Base-by-base conservation (phyloP, 1,140 invertebrate species). In the Ceratina australensis region DNA sequence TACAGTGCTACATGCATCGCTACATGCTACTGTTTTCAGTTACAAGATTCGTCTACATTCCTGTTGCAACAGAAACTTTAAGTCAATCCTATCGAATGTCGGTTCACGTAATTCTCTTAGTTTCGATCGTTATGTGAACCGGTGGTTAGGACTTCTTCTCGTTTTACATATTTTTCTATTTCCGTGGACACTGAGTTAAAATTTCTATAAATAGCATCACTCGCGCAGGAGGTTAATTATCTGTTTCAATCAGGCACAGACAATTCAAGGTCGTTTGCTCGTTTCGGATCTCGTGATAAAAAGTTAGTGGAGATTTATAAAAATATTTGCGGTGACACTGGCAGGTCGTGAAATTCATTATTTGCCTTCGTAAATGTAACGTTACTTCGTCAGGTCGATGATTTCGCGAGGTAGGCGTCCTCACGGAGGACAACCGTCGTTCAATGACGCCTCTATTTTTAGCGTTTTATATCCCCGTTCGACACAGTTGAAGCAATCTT, bases 401-500 rank as follows among this genome's bases (percentile, higher is more conserved):
- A 24, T 28, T 28, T 67, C 10, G 7, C 33, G 15, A n/a, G 49
- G 24, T 54, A 28, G 24, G 5, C 49, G 49, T 54, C 49, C 16
- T 28, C 8, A 3, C 16, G n/a, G 52, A 54, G 52, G 52, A 22
- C 33, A 42, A 10, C 10, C 4, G 10, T 16, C 13, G n/a, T 59
- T 47, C 33, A 33, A 68, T 22, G 10, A n/a, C 12, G 20, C n/a
- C 28, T 68, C 66, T 42, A 57, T 68, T 42, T 56, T 42, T 57
- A 67, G 16, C 54, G 10, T 42, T 42, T 42, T 24, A 18, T 20
- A 42, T 12, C 1, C 13, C 10, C 15, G 20, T 22, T 18, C 5
- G 0, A 16, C 3, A 59, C 0, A 10, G 5, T 7, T 18, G 20
- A n/a, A 16, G 67, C 13, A 16, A 59, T 59, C 22, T 26, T 10